Evolutionary conservation across 2,888 invertebrate genomes (phyloP).

Genomic region (Parnassius smintheus): DNA sequence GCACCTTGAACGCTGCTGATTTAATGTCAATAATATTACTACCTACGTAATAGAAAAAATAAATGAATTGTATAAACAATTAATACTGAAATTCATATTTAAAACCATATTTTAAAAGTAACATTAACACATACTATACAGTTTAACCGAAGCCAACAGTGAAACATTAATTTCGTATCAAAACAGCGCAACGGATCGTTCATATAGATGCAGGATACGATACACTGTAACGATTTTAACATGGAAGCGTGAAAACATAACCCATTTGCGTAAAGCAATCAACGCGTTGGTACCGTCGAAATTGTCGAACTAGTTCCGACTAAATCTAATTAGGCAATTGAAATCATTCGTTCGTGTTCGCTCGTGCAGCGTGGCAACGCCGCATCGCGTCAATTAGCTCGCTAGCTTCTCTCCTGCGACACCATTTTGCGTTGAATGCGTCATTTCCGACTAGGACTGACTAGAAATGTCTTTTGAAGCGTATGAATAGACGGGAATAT

Average conservation of each 20-base stretch:
- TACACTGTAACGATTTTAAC: conserved; percentile 34
- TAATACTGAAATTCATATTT: no score
- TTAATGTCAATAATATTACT: no score
- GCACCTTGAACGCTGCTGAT: no score
- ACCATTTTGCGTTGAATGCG: conserved; percentile 34
- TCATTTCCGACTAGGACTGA: conserved; percentile 37
- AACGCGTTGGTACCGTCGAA: conserved; percentile 35
- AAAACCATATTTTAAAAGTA: no score
- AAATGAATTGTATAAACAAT: no score
- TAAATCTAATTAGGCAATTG: conserved; percentile 67
- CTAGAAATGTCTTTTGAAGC: conserved; percentile 41
- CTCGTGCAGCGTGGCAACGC: conserved; percentile 34
- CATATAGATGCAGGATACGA: not conserved
- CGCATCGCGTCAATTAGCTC: conserved; percentile 52
- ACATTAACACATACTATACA: no score
- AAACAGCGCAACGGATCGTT: not conserved
- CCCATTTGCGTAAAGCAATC: conserved; percentile 40
- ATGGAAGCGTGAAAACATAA: conserved; percentile 41
- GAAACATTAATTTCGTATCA: no score
- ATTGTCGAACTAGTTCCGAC: conserved; percentile 34
- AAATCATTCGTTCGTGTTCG: conserved; percentile 45
- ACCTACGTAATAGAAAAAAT: no score
- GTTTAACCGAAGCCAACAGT: no score
- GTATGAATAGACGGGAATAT: conserved; percentile 31
- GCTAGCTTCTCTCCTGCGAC: conserved; percentile 34